Conservation (phyloP, 2,113 vertebrate species). For the Nothobranchius kuhntae region DNA sequence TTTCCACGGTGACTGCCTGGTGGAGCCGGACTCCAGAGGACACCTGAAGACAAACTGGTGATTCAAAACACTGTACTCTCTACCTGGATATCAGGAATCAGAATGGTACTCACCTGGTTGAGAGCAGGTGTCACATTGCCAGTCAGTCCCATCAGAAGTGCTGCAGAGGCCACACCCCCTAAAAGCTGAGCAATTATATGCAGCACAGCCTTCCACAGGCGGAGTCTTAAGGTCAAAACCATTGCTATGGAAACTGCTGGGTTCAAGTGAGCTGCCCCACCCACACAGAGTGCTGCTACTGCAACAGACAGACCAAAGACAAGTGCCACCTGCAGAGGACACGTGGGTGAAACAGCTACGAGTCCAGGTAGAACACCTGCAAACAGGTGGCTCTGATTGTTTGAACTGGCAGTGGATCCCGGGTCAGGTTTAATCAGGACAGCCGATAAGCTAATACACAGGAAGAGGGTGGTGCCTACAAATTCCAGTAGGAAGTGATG, state of each 20-base stretch:
- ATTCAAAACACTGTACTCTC: neutral
- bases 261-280: slow-evolving; percentile 14
- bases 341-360: neutral
- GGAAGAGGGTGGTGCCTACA: slow-evolving; percentile 19
- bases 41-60: neutral
- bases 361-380: neutral
- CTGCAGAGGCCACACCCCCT: slow-evolving; percentile 15
- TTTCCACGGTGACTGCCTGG: slow-evolving; percentile 5
- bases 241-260: slow-evolving; percentile 16
- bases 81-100: neutral
- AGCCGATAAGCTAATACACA: slow-evolving; percentile 11
- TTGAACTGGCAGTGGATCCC: neutral
- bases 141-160: slow-evolving; percentile 4
- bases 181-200: slow-evolving; percentile 15
- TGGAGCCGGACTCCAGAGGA: neutral
- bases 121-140: slow-evolving; percentile 3
- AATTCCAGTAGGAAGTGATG: slow-evolving; percentile 24
- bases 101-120: slow-evolving; percentile 12
- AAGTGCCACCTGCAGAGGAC: slow-evolving; percentile 11
- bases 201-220: slow-evolving; percentile 11
- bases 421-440: neutral
- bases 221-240: slow-evolving; percentile 3
- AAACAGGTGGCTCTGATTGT: neutral
- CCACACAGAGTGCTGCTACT: slow-evolving; percentile 7
- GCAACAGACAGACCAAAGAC: slow-evolving; percentile 27